phyloP scores from a whole-genome alignment of 2,797 vertebrate genomes.

The Tadarida brasiliensis region DNA sequence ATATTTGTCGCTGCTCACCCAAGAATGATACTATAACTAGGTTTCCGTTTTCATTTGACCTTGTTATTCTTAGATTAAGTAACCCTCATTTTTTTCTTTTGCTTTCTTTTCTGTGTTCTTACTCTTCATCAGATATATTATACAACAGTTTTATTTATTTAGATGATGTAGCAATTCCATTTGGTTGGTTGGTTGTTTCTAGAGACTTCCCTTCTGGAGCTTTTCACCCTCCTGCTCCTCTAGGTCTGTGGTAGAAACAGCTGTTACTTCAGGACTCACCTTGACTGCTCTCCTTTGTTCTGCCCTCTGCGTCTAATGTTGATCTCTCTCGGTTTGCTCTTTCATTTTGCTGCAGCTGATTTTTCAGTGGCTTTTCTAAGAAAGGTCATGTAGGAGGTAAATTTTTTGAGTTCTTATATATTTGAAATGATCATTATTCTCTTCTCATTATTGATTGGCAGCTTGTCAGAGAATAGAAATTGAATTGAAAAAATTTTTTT shows the following conservation, averaged over 20 bases:
- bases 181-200: not conserved
- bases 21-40: not conserved
- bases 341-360: not conserved
- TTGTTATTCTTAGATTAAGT: not conserved
- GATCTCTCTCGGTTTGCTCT: not conserved
- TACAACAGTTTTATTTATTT: not conserved
- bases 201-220: not conserved
- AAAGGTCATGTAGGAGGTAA: not conserved
- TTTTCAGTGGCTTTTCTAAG: not conserved
- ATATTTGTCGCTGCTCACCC: not conserved
- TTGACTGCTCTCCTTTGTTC: not conserved
- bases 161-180: not conserved
- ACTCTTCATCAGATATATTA: not conserved
- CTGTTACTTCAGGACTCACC: not conserved
- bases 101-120: not conserved
- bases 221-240: not conserved
- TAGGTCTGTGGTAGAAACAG: not conserved
- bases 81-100: not conserved
- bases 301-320: not conserved
- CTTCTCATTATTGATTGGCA: not conserved
- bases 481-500: not conserved
- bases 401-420: not conserved
- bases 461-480: not conserved
- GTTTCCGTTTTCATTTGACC: not conserved
- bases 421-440: not conserved